These are phyloP conservation scores for Tiliacea citrago DNA, from an alignment of 2,888 invertebrate genomes.

Conservation along the genomic window DNA sequence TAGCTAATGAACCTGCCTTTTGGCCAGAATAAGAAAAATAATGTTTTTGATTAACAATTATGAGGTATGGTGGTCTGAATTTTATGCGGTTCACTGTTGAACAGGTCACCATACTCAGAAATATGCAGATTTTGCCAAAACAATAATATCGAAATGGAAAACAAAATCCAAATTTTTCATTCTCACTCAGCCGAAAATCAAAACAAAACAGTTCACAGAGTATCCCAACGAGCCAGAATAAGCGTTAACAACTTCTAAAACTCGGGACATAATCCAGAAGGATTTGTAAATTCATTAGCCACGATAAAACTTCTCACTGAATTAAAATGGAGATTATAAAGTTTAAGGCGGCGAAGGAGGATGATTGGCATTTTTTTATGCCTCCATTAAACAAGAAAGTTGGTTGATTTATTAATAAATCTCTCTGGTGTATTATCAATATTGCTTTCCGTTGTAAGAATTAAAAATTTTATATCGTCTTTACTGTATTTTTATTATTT, in stretches of 20 bases:
- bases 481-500: background rate
- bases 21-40: too few relatives aligned
- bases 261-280: slow-evolving; percentile 73
- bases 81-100: too few relatives aligned
- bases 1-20: too few relatives aligned
- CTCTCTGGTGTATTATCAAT: slow-evolving; percentile 43
- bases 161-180: background rate
- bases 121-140: background rate
- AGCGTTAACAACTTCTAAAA: slow-evolving; percentile 64
- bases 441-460: slow-evolving; percentile 19
- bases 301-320: slow-evolving; percentile 79
- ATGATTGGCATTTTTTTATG: slow-evolving; percentile 70
- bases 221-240: slow-evolving; percentile 44
- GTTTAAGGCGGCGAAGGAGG: slow-evolving; percentile 71
- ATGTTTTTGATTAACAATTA: too few relatives aligned
- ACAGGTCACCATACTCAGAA: too few relatives aligned
- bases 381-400: slow-evolving; percentile 65
- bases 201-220: slow-evolving; percentile 47
- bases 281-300: slow-evolving; percentile 83
- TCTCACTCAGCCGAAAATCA: slow-evolving; percentile 34
- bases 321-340: slow-evolving; percentile 82
- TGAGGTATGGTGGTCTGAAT: too few relatives aligned
- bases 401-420: slow-evolving; percentile 61
- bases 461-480: background rate
- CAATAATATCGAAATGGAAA: background rate